Evolutionary conservation across 2,113 vertebrate genomes (phyloP), one percentile per base, ranked within the genome.

Genomic region (Apodemus speciosus): DNA sequence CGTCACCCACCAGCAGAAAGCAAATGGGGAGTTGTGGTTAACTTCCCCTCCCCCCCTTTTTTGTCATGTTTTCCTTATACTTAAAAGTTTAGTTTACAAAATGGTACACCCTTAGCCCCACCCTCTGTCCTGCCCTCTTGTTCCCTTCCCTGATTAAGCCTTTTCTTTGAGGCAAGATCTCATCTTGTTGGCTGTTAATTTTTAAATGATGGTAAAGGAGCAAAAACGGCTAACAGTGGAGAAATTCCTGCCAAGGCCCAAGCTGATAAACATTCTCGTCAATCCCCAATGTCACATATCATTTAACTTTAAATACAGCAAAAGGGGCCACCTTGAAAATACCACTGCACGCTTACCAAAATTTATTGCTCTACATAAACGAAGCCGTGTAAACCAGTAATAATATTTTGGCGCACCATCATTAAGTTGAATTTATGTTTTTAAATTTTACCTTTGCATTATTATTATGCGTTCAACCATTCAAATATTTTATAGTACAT

Each of bases 281-380:
- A 64, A 25, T 86, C 86, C 23, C 83, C 88, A 90, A 73, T 60
- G 88, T 64, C 77, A 89, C 13, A 38, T 64, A 80, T 25, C 60
- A n/a, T 49, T 85, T 85, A 95, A 27, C 91, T 90, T 95, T 71
- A 94, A 90, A 85, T 9, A 91, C 7, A 25, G 62, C 60, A 38
- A 81, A 81, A 68, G 38, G 60, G 3, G 20, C 38, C 9, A 40
- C 15, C 51, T 66, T 32, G 62, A 91, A 60, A 80, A 73, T 18
- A 62, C 30, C 8, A 18, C 8, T 13, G 21, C 46, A 43, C 1
- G 32, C 32, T 85, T 51, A 58, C n/a, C 68, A 32, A 77, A 80
- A 27, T 72, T 85, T 72, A 95, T 40, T 38, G 38, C 13, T 69
- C 10, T 46, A 20, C 7, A n/a, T 83, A 68, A 88, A 68, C 25